Percentiles rank a stretch among this genome's conserved stretches.
These are phyloP conservation scores for Epistrophe grossulariae DNA, from an alignment of 2,888 invertebrate species.

Conservation along the genomic window DNA sequence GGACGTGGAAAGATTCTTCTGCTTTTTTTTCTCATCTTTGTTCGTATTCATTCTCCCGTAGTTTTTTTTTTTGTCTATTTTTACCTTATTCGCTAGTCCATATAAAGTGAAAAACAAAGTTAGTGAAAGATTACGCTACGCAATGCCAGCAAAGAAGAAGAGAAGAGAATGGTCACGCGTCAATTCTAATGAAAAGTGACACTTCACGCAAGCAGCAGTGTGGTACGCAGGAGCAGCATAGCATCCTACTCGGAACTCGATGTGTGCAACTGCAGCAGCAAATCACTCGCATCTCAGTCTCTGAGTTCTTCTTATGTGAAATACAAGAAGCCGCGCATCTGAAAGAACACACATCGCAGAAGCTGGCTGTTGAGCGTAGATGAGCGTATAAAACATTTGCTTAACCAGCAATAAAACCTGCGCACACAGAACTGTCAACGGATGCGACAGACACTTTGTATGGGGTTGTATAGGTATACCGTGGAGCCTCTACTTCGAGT, in stretches of 20 bases:
- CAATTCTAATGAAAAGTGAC: conserved; percentile 76
- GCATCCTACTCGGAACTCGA: conserved; percentile 35
- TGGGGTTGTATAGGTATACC: conserved; percentile 45
- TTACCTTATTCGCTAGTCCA: neutral
- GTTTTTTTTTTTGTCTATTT: neutral
- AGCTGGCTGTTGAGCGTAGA: conserved; percentile 70
- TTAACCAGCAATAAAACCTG: conserved; percentile 76
- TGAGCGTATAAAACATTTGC: conserved; percentile 76
- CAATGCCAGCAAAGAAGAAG: conserved; percentile 41
- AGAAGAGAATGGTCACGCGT: conserved; percentile 68
- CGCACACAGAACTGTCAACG: conserved; percentile 75
- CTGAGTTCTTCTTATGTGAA: conserved; percentile 19
- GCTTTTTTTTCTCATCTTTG: conserved; percentile 42
- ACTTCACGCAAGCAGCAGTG: conserved; percentile 71
- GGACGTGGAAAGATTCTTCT: conserved; percentile 18
- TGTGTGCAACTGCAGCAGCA: neutral
- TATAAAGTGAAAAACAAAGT: conserved; percentile 46
- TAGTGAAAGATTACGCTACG: conserved; percentile 61
- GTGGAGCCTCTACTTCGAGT: neutral
- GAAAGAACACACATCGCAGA: conserved; percentile 56
- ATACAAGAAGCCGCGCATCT: conserved; percentile 61
- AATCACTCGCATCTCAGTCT: conserved; percentile 36
- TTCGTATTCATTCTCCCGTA: conserved; percentile 18
- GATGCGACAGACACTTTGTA: conserved; percentile 76
- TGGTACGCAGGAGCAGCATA: conserved; percentile 1